phyloP scores from a whole-genome alignment of 1,140 invertebrate species.

The Apis dorsata region DNA sequence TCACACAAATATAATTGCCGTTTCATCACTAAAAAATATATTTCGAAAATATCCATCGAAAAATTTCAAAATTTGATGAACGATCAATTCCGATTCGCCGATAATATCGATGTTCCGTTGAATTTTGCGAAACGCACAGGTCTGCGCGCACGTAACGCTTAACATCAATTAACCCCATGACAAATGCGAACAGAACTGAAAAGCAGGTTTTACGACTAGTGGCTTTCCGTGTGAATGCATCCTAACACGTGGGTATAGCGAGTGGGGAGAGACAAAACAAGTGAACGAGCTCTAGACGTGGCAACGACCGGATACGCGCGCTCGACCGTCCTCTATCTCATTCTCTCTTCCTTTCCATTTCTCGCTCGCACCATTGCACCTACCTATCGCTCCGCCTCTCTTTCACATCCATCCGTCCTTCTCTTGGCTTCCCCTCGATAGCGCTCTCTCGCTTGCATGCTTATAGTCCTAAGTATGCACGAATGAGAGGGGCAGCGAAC shows the following conservation, averaged over 20 bases:
- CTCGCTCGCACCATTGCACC: slow-evolving; percentile 28
- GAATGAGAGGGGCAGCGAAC: slow-evolving; percentile 34
- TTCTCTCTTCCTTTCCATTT: slow-evolving; percentile 31
- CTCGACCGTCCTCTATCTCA: slow-evolving; percentile 62
- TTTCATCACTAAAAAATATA: background rate
- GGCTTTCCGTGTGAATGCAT: slow-evolving; percentile 55
- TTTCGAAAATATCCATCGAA: background rate
- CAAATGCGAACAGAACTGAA: slow-evolving; percentile 35
- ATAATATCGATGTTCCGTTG: background rate
- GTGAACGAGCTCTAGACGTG: slow-evolving; percentile 76
- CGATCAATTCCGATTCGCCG: background rate
- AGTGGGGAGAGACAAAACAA: slow-evolving; percentile 73
- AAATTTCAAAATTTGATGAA: background rate
- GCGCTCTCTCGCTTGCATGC: slow-evolving; percentile 42
- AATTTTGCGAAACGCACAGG: background rate
- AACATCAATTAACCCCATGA: slow-evolving; percentile 44
- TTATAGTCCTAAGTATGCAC: slow-evolving; percentile 59
- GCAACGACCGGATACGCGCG: slow-evolving; percentile 77
- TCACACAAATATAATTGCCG: background rate
- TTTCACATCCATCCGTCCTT: background rate
- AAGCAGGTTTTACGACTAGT: slow-evolving; percentile 45
- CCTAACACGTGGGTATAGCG: slow-evolving; percentile 52
- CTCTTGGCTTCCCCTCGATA: background rate
- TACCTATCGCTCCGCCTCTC: background rate
- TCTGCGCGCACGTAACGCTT: slow-evolving; percentile 1